These are phyloP conservation scores for Fistularia commersonii DNA, from an alignment of 2,797 vertebrate species.

Conservation along the genomic window DNA sequence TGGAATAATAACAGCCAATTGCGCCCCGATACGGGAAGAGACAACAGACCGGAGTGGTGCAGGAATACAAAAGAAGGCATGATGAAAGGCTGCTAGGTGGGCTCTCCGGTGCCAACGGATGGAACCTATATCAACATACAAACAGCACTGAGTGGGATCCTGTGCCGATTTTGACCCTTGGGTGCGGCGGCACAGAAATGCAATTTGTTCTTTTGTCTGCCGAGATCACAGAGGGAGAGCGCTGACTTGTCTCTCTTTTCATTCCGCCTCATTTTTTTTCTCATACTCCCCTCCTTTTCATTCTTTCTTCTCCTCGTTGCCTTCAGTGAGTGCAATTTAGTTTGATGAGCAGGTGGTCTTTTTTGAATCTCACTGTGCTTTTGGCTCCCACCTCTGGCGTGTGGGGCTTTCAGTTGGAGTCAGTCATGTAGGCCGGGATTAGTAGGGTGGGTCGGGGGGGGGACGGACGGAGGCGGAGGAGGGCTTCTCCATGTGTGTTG, in stretches of 20 bases:
- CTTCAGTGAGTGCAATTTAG: constrained; percentile 74
- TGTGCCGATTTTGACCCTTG: constrained; percentile 44
- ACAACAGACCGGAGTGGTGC: constrained; percentile 56
- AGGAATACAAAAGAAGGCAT: constrained; percentile 71
- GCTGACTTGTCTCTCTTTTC: constrained; percentile 60
- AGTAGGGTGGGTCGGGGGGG: constrained; percentile 27
- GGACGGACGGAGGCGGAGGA: neutral
- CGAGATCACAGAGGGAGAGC: constrained; percentile 72
- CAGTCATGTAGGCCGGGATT: constrained; percentile 62
- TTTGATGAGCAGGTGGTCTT: constrained; percentile 80
- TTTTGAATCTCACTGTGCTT: constrained; percentile 57
- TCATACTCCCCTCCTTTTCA: constrained; percentile 44
- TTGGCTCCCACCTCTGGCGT: constrained; percentile 62
- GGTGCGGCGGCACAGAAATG: constrained; percentile 57
- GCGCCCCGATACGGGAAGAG: constrained; percentile 52
- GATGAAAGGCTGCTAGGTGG: constrained; percentile 75
- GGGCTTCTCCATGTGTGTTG: constrained; percentile 41
- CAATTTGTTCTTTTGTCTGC: constrained; percentile 79
- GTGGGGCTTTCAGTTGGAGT: constrained; percentile 59
- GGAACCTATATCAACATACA: constrained; percentile 61
- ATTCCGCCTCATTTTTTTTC: constrained; percentile 35
- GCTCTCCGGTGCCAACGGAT: constrained; percentile 51
- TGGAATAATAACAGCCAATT: constrained; percentile 78
- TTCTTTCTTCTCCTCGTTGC: constrained; percentile 38
- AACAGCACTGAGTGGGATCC: constrained; percentile 56